phyloP scores from a whole-genome alignment of 2,113 vertebrate species.

The Lepisosteus oculatus region DNA sequence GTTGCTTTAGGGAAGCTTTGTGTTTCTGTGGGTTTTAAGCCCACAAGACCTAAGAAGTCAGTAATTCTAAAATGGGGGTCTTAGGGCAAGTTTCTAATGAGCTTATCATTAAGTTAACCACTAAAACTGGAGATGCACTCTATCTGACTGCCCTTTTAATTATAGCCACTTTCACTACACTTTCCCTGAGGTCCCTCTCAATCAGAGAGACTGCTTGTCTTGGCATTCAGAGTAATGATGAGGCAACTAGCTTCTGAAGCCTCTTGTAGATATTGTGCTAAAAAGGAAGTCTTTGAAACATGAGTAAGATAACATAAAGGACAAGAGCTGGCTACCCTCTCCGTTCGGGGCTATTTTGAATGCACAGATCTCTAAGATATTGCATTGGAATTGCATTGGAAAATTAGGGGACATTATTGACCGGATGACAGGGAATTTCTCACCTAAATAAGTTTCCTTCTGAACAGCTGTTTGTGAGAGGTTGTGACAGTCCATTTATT shows the following conservation, averaged over 20 bases:
- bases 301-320: constrained; percentile 57
- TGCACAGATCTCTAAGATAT: constrained; percentile 35
- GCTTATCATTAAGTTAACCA: constrained; percentile 23
- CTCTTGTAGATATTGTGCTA: constrained; percentile 61
- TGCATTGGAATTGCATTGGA: constrained; percentile 41
- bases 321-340: constrained; percentile 34
- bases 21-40: too few relatives aligned
- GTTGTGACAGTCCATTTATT: too few relatives aligned
- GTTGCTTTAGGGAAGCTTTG: too few relatives aligned
- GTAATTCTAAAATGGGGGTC: constrained; percentile 12
- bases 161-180: constrained; percentile 17
- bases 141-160: constrained; percentile 32
- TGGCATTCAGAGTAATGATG: constrained; percentile 50
- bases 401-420: neutral
- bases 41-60: constrained; percentile 31
- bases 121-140: constrained; percentile 5
- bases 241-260: constrained; percentile 59
- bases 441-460: too few relatives aligned
- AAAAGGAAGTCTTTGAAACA: constrained; percentile 68
- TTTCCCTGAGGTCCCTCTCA: constrained; percentile 28
- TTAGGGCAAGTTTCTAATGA: constrained; percentile 18
- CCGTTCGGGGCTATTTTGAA: constrained; percentile 30
- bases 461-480: too few relatives aligned
- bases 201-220: constrained; percentile 55
- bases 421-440: too few relatives aligned